Evolutionary conservation across 1,140 invertebrate species (phyloP).

Genomic region (Adoxophyes honmai): DNA sequence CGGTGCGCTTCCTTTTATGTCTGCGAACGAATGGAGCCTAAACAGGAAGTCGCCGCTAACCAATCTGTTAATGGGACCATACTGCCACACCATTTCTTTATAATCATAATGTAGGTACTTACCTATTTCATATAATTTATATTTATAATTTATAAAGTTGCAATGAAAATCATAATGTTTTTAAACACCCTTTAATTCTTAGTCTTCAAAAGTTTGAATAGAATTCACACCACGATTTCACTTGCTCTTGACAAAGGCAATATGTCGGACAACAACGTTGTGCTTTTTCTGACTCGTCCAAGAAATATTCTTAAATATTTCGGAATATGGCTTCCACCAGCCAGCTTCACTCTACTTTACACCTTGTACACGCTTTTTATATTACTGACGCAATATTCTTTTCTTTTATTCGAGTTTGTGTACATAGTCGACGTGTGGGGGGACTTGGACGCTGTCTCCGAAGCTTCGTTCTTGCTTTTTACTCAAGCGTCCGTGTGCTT

Average conservation of each 20-base stretch:
- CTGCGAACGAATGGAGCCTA: too few species aligned
- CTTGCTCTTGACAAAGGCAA: background rate
- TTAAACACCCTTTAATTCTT: too few species aligned
- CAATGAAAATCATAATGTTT: too few species aligned
- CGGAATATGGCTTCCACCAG: conserved; percentile 41
- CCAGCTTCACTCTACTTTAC: conserved; percentile 26
- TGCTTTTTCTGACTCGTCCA: conserved; percentile 40
- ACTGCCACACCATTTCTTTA: too few species aligned
- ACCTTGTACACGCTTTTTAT: conserved; percentile 35
- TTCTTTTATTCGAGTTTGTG: conserved; percentile 52
- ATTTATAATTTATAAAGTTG: too few species aligned
- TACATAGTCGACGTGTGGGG: conserved; percentile 55
- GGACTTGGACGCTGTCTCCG: conserved; percentile 52
- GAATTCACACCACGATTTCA: too few species aligned
- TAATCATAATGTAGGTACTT: too few species aligned
- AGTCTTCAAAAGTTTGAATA: too few species aligned
- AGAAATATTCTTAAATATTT: conserved; percentile 39
- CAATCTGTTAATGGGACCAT: too few species aligned
- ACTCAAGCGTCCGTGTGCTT: conserved; percentile 60
- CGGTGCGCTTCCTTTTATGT: too few species aligned
- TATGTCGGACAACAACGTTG: conserved; percentile 25
- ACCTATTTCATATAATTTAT: too few species aligned
- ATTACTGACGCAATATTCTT: conserved; percentile 47
- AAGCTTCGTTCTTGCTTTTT: conserved; percentile 54
- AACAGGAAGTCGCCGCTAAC: too few species aligned